phyloP scores from a whole-genome alignment of 2,797 vertebrate genomes.

The Pteronotus mesoamericanus region DNA sequence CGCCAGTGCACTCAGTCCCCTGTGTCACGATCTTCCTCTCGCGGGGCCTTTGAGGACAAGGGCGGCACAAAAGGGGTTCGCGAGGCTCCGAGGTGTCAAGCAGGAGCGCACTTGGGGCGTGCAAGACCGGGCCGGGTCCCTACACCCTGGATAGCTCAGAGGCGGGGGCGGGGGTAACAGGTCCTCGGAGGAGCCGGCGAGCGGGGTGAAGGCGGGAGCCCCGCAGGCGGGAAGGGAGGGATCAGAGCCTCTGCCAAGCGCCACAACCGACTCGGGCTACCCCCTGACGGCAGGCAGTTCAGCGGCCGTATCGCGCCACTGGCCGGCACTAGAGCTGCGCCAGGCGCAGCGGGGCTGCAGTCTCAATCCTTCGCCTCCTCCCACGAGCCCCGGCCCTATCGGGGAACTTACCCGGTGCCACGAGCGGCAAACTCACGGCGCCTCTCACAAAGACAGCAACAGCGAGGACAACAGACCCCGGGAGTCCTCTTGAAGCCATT shows the following conservation, averaged over 20 bases:
- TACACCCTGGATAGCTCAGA: neutral
- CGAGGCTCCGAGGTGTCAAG: neutral
- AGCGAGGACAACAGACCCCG: constrained; percentile 4
- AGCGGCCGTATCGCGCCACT: neutral
- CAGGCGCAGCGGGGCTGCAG: neutral
- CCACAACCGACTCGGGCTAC: constrained; percentile 19
- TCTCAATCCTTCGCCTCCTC: neutral
- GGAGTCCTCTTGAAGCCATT: constrained; percentile 53
- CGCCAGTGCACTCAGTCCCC: neutral
- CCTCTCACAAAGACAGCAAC: constrained; percentile 45
- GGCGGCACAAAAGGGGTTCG: neutral
- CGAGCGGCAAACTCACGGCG: constrained; percentile 55
- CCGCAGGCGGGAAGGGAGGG: neutral
- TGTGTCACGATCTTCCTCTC: neutral
- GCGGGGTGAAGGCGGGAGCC: neutral
- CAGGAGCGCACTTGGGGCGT: neutral
- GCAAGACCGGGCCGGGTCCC: neutral
- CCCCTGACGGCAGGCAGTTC: neutral
- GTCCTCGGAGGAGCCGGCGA: neutral
- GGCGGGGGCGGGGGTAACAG: neutral
- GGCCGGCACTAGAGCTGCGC: neutral
- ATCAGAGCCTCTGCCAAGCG: neutral
- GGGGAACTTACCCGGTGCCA: constrained; percentile 55
- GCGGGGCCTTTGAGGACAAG: neutral
- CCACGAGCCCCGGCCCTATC: neutral